A percentile compares a stretch with the other conserved stretches of the same genome.
Conservation (phyloP, 1,140 invertebrate genomes). For the Leptestheria dahalacensis region DNA sequence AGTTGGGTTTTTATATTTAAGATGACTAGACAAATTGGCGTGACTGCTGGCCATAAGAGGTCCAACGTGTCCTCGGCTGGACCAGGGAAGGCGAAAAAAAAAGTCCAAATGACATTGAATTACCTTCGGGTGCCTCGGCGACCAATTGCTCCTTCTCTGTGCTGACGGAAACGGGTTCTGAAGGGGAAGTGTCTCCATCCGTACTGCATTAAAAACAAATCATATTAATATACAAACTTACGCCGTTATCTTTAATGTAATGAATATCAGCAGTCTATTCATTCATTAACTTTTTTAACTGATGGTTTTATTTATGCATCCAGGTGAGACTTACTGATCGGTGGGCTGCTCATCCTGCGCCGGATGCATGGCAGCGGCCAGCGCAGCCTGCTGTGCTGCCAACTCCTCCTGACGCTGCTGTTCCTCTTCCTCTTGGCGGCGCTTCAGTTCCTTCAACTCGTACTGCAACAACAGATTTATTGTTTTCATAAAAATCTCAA, state of each 20-base stretch:
- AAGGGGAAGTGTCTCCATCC: conserved; percentile 16
- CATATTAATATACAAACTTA: conserved; percentile 2
- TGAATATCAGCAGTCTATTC: conserved; percentile 2
- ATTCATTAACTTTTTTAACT: too few relatives aligned
- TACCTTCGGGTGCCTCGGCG: conserved; percentile 17
- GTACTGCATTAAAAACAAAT: not conserved
- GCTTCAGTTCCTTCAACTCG: conserved; percentile 90
- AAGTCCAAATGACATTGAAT: too few relatives aligned
- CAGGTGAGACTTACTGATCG: conserved; percentile 31
- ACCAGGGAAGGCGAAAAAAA: too few relatives aligned
- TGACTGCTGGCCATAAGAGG: too few relatives aligned
- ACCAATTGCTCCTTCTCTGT: conserved; percentile 13
- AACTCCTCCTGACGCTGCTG: conserved; percentile 52
- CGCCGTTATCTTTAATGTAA: too few relatives aligned
- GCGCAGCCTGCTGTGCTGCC: conserved; percentile 38
- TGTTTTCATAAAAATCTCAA: too few relatives aligned
- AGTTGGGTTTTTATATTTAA: too few relatives aligned
- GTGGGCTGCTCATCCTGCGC: conserved; percentile 37
- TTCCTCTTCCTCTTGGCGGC: conserved; percentile 55
- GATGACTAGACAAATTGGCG: too few relatives aligned
- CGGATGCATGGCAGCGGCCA: conserved; percentile 38
- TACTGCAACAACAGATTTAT: too few relatives aligned
- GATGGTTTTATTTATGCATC: too few relatives aligned
- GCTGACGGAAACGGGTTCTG: conserved; percentile 13
- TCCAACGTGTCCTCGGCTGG: too few relatives aligned